phyloP scores from a whole-genome alignment of 2,888 invertebrate genomes.

The Pammene aurita region DNA sequence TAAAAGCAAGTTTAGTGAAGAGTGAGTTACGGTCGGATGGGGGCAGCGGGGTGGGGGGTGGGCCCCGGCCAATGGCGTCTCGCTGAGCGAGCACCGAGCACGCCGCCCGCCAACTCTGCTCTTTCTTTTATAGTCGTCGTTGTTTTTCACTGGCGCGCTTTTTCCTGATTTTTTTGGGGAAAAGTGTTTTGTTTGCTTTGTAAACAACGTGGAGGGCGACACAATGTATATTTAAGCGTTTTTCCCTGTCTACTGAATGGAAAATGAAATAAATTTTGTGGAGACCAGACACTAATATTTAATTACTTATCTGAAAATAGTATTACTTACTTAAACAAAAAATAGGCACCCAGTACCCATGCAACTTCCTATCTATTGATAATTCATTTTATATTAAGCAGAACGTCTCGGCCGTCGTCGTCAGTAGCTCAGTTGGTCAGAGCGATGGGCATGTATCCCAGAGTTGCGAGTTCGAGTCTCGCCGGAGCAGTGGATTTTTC shows the following conservation, averaged over 20 bases:
- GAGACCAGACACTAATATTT: neutral
- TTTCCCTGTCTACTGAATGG: constrained; percentile 50
- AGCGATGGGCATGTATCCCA: too few relatives aligned
- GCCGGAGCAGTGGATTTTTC: too few relatives aligned
- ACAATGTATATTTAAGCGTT: constrained; percentile 77
- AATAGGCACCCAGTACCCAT: too few relatives aligned
- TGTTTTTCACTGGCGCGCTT: constrained; percentile 80
- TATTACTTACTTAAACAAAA: too few relatives aligned
- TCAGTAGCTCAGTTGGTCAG: too few relatives aligned
- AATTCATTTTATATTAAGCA: too few relatives aligned
- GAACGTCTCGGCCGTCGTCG: too few relatives aligned
- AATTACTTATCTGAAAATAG: neutral
- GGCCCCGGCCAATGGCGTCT: constrained; percentile 70
- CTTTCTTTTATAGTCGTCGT: constrained; percentile 80
- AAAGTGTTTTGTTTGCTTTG: constrained; percentile 81
- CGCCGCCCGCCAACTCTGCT: constrained; percentile 78
- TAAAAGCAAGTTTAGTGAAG: constrained; percentile 80
- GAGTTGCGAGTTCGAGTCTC: too few relatives aligned
- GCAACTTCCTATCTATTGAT: too few relatives aligned
- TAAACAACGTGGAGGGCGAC: constrained; percentile 55
- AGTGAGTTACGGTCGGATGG: constrained; percentile 77
- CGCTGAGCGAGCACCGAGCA: constrained; percentile 76
- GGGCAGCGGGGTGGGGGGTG: constrained; percentile 50
- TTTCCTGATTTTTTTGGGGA: constrained; percentile 75
- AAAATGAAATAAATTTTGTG: constrained; percentile 11